Base-by-base conservation (phyloP, 2,797 vertebrate species). In the Orestias chungarensis region DNA sequence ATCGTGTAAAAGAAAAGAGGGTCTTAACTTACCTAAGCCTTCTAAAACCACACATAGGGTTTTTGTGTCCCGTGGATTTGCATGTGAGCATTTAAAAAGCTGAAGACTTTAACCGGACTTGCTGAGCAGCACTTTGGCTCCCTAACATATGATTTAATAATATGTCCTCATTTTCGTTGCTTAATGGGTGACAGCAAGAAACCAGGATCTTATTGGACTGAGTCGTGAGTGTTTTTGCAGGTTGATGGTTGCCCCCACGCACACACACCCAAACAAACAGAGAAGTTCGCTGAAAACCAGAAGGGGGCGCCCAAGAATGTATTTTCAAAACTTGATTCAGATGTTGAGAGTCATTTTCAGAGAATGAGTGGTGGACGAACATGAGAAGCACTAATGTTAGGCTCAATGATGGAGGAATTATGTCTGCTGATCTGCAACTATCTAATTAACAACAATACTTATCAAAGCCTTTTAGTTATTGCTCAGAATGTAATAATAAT, bases 241-340 rank as follows among this genome's bases (percentile, higher is more conserved):
- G 20, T 4, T 1, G 42, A 40, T 42, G 10, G 23, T 62, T 44
- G 69, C 1, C 15, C 15, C 49, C 9, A 5, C 4, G n/a, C n/a
- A 50, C 40, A 44, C 25, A 40, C 9, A 5, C 38, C 38, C n/a
- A 50, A 43, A 44, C 25, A 40, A 18, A 31, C 20, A 70, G 55
- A 6, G 0, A 70, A 49, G 27, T 54, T 49, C 38, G 9, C 6
- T 44, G 1, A 17, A 66, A 62, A 1, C 84, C 93, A 93, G 90
- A 71, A 92, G 93, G 90, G 91, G 93, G 93, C 90, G 87, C 85
- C 82, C 84, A 76, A 92, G 89, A 91, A 90, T 74, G 76, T 77
- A 0, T 66, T 86, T 90, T 90, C 17, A 47, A 15, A 76, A 27
- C 49, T 20, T 6, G 15, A 62, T 40, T 20, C 12, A 62, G 35